Evolutionary conservation across 2,888 invertebrate species (phyloP).

Genomic region (Drepana falcataria): DNA sequence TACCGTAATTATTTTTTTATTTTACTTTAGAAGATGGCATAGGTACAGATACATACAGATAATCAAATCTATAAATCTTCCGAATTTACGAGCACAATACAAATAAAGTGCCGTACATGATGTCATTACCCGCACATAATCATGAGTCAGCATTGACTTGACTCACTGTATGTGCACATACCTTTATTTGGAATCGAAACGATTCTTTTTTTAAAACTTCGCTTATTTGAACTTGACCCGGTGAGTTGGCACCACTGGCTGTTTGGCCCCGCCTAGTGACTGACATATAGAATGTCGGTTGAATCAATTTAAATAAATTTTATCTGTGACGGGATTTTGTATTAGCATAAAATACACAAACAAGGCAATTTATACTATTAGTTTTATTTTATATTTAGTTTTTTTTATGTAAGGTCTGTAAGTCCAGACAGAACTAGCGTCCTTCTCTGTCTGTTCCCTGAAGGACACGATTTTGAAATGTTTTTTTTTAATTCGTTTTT

Average conservation of each 20-base stretch:
- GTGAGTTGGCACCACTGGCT: neutral
- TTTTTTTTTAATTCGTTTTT: too few species aligned
- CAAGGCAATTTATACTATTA: neutral
- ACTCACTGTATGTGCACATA: constrained; percentile 13
- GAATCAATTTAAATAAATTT: neutral
- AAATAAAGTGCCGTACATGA: constrained; percentile 18
- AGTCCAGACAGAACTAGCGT: too few species aligned
- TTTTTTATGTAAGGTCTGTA: too few species aligned
- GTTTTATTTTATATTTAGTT: too few species aligned
- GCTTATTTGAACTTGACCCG: constrained; percentile 24
- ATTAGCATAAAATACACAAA: neutral
- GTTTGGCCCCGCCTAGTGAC: neutral
- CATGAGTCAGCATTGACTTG: constrained; percentile 25
- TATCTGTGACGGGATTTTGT: neutral
- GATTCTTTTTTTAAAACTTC: constrained; percentile 13
- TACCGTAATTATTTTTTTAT: too few species aligned
- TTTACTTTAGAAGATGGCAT: too few species aligned
- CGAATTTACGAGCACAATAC: constrained; percentile 8
- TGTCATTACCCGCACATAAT: constrained; percentile 18
- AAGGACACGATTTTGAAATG: too few species aligned
- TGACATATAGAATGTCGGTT: neutral
- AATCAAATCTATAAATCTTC: constrained; percentile 2
- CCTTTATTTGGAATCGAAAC: constrained; percentile 21
- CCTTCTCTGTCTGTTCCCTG: too few species aligned
- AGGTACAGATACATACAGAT: too few species aligned